A percentile compares a stretch with the other conserved stretches of the same genome.
phyloP scores from a whole-genome alignment of 2,113 vertebrate genomes.

The Pelmatolapia mariae region DNA sequence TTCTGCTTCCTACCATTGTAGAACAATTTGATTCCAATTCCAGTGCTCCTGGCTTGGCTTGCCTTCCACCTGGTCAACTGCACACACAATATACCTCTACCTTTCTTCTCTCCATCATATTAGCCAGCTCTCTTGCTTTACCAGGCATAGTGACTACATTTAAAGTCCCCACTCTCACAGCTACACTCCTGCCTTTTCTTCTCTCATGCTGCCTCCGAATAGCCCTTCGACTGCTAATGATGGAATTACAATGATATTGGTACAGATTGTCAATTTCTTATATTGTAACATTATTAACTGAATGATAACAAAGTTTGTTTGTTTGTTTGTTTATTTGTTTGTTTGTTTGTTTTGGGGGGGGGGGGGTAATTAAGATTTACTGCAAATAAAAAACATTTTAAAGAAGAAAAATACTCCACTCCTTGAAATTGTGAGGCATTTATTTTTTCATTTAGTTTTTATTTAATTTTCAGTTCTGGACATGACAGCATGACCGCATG shows the following conservation, averaged over 20 bases:
- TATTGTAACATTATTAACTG: background rate
- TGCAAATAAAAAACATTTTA: rapidly evolving
- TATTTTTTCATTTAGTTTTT: background rate
- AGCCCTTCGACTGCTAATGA: background rate
- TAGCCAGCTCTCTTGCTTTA: background rate
- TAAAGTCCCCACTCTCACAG: background rate
- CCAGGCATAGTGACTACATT: background rate
- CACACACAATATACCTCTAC: background rate
- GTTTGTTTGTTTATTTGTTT: background rate
- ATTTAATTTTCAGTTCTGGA: background rate
- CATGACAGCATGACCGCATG: background rate
- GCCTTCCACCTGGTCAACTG: background rate
- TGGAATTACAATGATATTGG: background rate
- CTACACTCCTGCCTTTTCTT: background rate
- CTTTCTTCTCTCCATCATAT: background rate
- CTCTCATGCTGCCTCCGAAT: background rate
- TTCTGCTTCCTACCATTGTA: background rate
- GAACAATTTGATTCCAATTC: background rate
- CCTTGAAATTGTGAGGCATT: background rate
- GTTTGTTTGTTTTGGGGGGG: no score
- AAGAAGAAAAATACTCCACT: background rate
- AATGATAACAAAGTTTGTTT: background rate
- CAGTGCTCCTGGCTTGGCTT: background rate
- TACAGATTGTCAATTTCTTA: background rate
- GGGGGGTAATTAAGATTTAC: background rate